Evolutionary conservation across 2,113 vertebrate genomes (phyloP).

Genomic region (Pteruthius melanotis): DNA sequence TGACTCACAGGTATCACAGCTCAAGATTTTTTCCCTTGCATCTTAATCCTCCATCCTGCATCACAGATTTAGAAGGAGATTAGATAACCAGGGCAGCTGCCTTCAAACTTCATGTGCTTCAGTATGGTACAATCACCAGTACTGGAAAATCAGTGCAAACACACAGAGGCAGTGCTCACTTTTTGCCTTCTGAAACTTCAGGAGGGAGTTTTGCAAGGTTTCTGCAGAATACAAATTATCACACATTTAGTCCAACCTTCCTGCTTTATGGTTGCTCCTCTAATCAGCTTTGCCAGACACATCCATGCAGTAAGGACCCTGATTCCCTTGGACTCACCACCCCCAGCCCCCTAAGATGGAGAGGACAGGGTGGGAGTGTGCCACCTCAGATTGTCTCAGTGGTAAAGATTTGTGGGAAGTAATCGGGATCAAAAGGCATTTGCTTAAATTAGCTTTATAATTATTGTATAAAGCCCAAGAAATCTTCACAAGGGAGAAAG

Average conservation of each 20-base stretch:
- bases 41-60: neutral
- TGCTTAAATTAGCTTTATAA: neutral
- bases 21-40: neutral
- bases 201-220: neutral
- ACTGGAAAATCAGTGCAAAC: neutral
- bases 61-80: neutral
- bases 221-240: neutral
- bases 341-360: neutral
- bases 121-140: neutral
- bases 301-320: neutral
- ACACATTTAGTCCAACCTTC: neutral
- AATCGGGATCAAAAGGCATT: neutral
- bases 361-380: neutral
- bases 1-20: neutral
- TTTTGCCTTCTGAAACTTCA: neutral
- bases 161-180: fast-evolving
- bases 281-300: neutral
- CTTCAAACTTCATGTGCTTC: neutral
- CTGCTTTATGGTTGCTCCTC: fast-evolving
- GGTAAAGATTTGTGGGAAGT: neutral
- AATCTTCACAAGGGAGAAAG: neutral
- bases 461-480: neutral
- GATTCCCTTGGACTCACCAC: neutral
- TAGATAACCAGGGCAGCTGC: neutral
- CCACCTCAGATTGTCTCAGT: neutral